Conservation (phyloP, 1,140 invertebrate genomes). For the Drosophila littoralis region DNA sequence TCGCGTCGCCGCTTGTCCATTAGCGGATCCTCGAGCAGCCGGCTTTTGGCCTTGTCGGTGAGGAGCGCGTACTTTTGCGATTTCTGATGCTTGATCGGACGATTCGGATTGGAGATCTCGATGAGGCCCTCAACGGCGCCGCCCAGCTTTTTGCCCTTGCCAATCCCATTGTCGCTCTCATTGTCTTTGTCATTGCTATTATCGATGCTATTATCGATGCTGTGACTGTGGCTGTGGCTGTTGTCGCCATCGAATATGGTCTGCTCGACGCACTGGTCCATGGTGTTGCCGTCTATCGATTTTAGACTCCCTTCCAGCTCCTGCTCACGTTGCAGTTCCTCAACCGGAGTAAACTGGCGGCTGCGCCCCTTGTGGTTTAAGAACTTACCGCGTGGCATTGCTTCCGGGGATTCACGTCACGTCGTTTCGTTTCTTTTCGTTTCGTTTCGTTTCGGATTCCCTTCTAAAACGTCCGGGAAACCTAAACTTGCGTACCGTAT, state of each 20-base stretch:
- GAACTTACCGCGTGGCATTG: slow-evolving; percentile 58
- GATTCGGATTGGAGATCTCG: slow-evolving; percentile 59
- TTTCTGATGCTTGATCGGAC: slow-evolving; percentile 4
- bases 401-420: too few species aligned
- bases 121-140: slow-evolving; percentile 32
- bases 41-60: neutral
- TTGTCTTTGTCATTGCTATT: neutral
- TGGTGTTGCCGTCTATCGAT: neutral
- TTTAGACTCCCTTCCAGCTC: slow-evolving; percentile 8
- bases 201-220: neutral
- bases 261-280: neutral
- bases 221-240: too few species aligned
- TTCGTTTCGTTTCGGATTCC: neutral
- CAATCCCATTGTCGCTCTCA: neutral
- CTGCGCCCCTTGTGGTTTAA: slow-evolving; percentile 48
- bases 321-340: slow-evolving; percentile 39
- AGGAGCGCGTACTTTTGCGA: neutral
- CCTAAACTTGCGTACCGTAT: too few species aligned
- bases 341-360: slow-evolving; percentile 58
- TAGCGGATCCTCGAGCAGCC: neutral
- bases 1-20: neutral
- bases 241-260: neutral
- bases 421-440: neutral
- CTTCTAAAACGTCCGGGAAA: neutral
- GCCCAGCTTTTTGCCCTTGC: slow-evolving; percentile 7